Evolutionary conservation across 2,797 vertebrate species (phyloP).

Genomic region (Trichosurus vulpecula): DNA sequence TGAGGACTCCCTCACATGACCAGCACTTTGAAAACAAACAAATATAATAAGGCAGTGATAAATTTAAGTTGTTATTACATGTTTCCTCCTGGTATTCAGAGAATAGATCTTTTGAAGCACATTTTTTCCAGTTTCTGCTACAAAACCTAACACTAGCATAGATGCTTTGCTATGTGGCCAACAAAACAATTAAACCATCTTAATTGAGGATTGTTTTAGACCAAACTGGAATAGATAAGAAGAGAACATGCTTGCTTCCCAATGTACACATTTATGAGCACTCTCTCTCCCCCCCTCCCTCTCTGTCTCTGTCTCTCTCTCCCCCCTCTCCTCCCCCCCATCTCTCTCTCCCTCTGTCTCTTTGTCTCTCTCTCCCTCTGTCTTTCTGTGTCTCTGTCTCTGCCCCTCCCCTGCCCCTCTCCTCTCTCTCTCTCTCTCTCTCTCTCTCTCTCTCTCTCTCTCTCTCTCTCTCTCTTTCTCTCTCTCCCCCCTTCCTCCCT

Average conservation of each 20-base stretch:
- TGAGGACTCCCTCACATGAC: neutral
- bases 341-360: too few relatives aligned
- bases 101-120: slow-evolving; percentile 5
- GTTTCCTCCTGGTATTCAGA: neutral
- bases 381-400: too few relatives aligned
- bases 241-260: neutral
- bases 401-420: too few relatives aligned
- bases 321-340: too few relatives aligned
- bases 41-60: neutral
- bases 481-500: too few relatives aligned
- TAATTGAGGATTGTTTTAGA: neutral
- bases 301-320: too few relatives aligned
- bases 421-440: too few relatives aligned
- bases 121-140: neutral
- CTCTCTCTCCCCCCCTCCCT: too few relatives aligned
- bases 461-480: too few relatives aligned
- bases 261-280: neutral
- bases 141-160: neutral
- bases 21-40: neutral
- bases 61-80: neutral
- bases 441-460: too few relatives aligned
- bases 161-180: neutral
- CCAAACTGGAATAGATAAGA: neutral
- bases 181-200: neutral
- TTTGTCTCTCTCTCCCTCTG: too few relatives aligned